Evolutionary conservation across 1,140 invertebrate species (phyloP).

Genomic region (Limonius californicus): DNA sequence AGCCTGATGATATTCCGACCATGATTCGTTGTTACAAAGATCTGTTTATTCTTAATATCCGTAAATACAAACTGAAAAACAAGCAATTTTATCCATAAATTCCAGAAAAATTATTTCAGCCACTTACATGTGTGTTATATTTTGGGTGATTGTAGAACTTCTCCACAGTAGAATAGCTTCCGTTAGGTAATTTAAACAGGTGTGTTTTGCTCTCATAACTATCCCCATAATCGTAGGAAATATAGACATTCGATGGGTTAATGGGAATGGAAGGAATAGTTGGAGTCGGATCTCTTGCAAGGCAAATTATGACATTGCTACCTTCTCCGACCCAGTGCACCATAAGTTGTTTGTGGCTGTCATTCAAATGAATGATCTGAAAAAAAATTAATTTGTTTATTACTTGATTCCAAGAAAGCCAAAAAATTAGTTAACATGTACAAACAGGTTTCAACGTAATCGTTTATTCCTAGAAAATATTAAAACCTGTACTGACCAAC

Average conservation of each 20-base stretch:
- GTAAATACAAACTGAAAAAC: slow-evolving; percentile 78
- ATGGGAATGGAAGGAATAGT: slow-evolving; percentile 43
- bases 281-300: slow-evolving; percentile 66
- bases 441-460: too few species aligned
- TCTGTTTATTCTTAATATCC: slow-evolving; percentile 69
- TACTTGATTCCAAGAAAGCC: too few species aligned
- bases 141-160: slow-evolving; percentile 82
- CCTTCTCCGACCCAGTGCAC: slow-evolving; percentile 86
- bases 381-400: too few species aligned
- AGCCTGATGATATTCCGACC: slow-evolving; percentile 60
- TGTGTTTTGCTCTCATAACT: slow-evolving; percentile 72
- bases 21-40: slow-evolving; percentile 74
- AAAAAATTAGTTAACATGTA: too few species aligned
- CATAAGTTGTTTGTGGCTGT: slow-evolving; percentile 82
- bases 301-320: slow-evolving; percentile 80
- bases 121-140: slow-evolving; percentile 69
- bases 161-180: slow-evolving; percentile 65
- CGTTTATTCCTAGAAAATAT: too few species aligned
- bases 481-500: too few species aligned
- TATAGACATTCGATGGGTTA: slow-evolving; percentile 69
- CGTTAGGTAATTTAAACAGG: slow-evolving; percentile 56
- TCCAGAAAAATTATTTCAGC: not conserved
- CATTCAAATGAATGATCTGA: slow-evolving; percentile 70
- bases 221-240: slow-evolving; percentile 83
- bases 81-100: too few species aligned